Evolutionary conservation across 2,888 invertebrate genomes (phyloP).

Genomic region (Laspeyria flexula): DNA sequence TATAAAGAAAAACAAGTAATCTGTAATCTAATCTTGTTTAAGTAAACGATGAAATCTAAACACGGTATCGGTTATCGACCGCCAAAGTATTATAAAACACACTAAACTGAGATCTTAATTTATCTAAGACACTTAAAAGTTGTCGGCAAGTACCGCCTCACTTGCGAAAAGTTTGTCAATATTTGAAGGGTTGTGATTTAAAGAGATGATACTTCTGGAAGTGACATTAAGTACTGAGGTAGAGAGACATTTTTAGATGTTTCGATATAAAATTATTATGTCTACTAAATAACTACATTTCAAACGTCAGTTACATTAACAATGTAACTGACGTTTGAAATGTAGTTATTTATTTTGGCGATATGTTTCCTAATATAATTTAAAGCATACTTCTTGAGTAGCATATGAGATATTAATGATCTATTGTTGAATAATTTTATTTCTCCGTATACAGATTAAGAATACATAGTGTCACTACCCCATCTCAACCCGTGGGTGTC

Average conservation of each 20-base stretch:
- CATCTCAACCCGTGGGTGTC: too few relatives aligned
- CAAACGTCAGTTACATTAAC: too few relatives aligned
- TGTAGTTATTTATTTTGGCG: too few relatives aligned
- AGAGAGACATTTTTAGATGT: not conserved
- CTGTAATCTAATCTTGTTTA: not conserved
- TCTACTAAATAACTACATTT: too few relatives aligned
- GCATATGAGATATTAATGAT: too few relatives aligned
- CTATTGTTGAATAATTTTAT: too few relatives aligned
- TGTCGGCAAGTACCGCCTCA: slow-evolving; percentile 40
- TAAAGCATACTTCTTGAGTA: too few relatives aligned
- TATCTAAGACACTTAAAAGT: slow-evolving; percentile 63
- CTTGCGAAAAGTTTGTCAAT: slow-evolving; percentile 62
- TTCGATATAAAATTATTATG: not conserved
- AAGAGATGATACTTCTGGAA: slow-evolving; percentile 23
- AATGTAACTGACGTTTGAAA: too few relatives aligned
- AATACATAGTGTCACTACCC: too few relatives aligned
- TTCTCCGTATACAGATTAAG: too few relatives aligned
- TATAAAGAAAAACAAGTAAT: too few relatives aligned
- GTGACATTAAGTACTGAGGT: slow-evolving; percentile 16
- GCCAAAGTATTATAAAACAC: slow-evolving; percentile 43
- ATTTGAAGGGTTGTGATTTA: slow-evolving; percentile 55
- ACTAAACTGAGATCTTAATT: slow-evolving; percentile 58
- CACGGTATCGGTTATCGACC: slow-evolving; percentile 30
- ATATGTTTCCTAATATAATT: too few relatives aligned
- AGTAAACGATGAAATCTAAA: slow-evolving; percentile 1